phyloP scores from a whole-genome alignment of 2,888 invertebrate genomes.

The Gerris lacustris region DNA sequence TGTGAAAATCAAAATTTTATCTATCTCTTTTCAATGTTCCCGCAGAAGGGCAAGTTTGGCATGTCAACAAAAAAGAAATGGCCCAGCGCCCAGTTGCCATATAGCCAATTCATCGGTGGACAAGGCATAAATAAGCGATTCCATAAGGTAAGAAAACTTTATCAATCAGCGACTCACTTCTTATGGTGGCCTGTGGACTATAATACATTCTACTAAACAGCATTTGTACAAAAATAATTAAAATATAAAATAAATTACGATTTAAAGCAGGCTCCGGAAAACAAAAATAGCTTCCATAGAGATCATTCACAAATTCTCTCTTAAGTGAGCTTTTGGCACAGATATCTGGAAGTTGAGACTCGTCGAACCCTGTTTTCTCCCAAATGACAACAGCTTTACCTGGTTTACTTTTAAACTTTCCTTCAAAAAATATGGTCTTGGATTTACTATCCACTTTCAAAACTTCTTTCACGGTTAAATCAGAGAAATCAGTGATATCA shows the following conservation, averaged over 20 bases:
- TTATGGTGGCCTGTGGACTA: no score
- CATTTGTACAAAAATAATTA: no score
- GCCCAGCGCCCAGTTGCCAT: no score
- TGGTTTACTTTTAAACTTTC: constrained; percentile 47
- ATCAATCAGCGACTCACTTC: no score
- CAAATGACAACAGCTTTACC: constrained; percentile 57
- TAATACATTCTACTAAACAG: no score
- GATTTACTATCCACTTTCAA: constrained; percentile 58
- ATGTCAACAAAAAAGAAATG: no score
- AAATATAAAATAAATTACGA: constrained; percentile 42
- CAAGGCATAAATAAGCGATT: no score
- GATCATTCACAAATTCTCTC: constrained; percentile 64
- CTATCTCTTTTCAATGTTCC: no score
- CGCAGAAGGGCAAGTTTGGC: no score
- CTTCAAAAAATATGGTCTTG: constrained; percentile 59
- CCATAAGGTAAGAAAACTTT: no score
- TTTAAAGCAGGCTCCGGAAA: constrained; percentile 49
- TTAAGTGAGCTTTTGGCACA: constrained; percentile 36
- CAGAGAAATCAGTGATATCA: constrained; percentile 42
- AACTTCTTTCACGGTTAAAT: constrained; percentile 53
- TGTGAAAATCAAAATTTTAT: no score
- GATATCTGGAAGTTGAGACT: neutral
- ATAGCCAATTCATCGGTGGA: no score
- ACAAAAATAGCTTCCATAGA: constrained; percentile 71
- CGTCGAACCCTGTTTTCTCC: constrained; percentile 52